Evolutionary conservation across 2,797 vertebrate species (phyloP).

Genomic region (Poeciliopsis paucimaculata): DNA sequence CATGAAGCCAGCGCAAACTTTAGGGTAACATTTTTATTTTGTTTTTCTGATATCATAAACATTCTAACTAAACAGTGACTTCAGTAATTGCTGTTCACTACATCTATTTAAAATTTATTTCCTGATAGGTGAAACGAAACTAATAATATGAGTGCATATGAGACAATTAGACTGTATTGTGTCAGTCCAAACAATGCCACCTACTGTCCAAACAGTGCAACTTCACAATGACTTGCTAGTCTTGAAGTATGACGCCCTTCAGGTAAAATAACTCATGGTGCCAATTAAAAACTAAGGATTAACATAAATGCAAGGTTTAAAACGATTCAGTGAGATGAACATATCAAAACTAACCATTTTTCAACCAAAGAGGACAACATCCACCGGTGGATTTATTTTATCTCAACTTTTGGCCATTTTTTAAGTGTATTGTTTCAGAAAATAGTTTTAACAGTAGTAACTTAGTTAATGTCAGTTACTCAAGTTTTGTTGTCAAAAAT

Average conservation of each 20-base stretch:
- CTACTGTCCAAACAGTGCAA: background rate
- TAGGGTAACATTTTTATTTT: constrained; percentile 62
- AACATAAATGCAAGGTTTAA: background rate
- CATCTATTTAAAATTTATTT: background rate
- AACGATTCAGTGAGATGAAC: background rate
- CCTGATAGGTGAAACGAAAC: background rate
- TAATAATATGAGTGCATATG: background rate
- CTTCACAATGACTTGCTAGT: background rate
- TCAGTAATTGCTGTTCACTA: background rate
- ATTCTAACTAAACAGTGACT: background rate
- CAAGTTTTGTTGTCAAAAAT: background rate
- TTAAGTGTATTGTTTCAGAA: background rate
- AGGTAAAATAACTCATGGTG: background rate
- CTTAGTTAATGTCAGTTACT: background rate
- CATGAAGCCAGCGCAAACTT: constrained; percentile 73
- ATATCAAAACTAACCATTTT: background rate
- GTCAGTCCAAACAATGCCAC: background rate
- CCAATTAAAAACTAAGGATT: background rate
- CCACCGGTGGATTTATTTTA: background rate
- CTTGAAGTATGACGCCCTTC: background rate
- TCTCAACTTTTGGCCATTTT: background rate
- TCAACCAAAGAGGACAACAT: background rate
- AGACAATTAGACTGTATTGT: background rate
- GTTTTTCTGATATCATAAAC: background rate
- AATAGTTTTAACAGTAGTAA: background rate